Evolutionary conservation across 2,113 vertebrate genomes (phyloP).

Genomic region (Motacilla alba): DNA sequence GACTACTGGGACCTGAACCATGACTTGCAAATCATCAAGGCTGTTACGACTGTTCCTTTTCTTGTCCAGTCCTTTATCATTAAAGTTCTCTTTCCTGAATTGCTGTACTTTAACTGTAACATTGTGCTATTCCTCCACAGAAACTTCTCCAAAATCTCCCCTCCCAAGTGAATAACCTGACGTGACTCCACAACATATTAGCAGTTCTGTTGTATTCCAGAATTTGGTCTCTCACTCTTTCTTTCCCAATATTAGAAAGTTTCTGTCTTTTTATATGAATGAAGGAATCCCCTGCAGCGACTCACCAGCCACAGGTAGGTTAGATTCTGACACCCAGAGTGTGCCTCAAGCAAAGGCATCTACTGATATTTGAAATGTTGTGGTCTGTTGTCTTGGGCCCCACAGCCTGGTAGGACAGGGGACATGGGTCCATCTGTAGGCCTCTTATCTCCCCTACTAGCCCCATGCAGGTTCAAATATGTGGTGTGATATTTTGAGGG

Average conservation of each 20-base stretch:
- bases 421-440: not conserved
- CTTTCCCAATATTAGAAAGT: not conserved
- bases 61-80: not conserved
- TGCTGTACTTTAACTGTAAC: not conserved
- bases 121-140: not conserved
- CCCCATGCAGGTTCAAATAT: not conserved
- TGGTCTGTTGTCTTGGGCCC: not conserved
- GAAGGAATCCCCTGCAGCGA: not conserved
- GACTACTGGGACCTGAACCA: not conserved
- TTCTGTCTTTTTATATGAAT: not conserved
- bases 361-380: not conserved
- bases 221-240: not conserved
- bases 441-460: not conserved
- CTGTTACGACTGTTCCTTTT: not conserved
- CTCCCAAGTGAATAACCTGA: not conserved
- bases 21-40: not conserved
- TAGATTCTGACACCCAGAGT: not conserved
- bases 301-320: not conserved
- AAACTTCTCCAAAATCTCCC: not conserved
- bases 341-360: not conserved
- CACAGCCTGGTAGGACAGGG: not conserved
- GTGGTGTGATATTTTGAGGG: not conserved
- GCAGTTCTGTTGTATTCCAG: not conserved
- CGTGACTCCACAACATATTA: not conserved
- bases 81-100: not conserved